Conservation (phyloP, 2,888 invertebrate genomes). For the Ischnura elegans region DNA sequence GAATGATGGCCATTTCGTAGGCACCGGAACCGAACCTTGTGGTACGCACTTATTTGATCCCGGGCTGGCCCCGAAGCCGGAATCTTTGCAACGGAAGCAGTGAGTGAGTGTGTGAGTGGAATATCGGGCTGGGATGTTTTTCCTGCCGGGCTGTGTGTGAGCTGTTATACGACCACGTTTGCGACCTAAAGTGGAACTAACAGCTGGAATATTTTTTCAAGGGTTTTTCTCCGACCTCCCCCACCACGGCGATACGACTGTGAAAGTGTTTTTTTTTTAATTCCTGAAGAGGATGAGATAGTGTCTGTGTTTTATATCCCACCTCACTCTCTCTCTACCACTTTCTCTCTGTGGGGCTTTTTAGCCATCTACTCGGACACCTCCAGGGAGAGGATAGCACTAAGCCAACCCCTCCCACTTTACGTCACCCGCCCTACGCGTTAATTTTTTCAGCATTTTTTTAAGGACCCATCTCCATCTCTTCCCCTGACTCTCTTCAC, state of each 20-base stretch:
- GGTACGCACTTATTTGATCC: background rate
- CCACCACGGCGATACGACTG: background rate
- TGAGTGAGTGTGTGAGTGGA: background rate
- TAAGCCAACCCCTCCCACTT: background rate
- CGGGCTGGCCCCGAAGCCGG: background rate
- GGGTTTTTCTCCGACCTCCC: background rate
- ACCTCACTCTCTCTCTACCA: background rate
- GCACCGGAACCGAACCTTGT: background rate
- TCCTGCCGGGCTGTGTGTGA: background rate
- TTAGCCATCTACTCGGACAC: background rate
- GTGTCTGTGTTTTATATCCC: slow-evolving; percentile 29
- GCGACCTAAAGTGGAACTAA: background rate
- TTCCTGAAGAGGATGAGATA: background rate
- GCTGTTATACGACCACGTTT: background rate
- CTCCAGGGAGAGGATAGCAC: background rate
- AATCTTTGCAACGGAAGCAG: background rate
- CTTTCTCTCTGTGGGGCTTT: background rate
- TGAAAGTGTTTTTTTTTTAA: slow-evolving; percentile 23
- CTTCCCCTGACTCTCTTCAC: background rate
- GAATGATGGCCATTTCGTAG: background rate
- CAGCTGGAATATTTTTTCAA: background rate
- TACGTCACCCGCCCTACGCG: background rate
- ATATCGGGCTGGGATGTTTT: background rate
- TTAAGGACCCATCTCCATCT: background rate
- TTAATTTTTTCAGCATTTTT: background rate